These are phyloP conservation scores for Pseudomyrmex concolor DNA, from an alignment of 1,140 invertebrate species.

Conservation along the genomic window DNA sequence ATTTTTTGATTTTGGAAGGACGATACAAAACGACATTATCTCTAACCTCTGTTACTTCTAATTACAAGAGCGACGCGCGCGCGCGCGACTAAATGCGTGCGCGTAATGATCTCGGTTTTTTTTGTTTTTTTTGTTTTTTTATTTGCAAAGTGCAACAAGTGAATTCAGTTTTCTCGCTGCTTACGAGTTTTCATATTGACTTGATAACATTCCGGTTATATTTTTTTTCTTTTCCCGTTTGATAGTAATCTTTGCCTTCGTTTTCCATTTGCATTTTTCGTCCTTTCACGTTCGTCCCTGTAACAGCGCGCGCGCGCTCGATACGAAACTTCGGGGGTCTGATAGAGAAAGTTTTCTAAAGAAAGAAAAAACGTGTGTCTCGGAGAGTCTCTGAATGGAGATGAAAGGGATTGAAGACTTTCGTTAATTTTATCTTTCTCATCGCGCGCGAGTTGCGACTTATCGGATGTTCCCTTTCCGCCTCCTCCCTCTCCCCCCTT, in stretches of 20 bases:
- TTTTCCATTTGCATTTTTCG: not conserved
- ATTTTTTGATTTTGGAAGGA: not conserved
- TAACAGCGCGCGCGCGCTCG: not conserved
- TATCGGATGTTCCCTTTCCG: not conserved
- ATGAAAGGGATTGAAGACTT: constrained; percentile 38
- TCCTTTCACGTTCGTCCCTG: not conserved
- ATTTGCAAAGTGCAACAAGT: constrained; percentile 55
- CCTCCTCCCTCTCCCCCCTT: no score
- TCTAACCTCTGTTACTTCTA: not conserved
- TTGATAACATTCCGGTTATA: not conserved
- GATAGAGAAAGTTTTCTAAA: constrained; percentile 40
- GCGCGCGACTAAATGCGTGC: not conserved
- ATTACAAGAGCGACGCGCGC: not conserved
- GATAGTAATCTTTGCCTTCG: constrained; percentile 20
- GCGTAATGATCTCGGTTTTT: not conserved
- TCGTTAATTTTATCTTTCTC: constrained; percentile 44
- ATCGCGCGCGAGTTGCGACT: not conserved
- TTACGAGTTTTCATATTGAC: constrained; percentile 21
- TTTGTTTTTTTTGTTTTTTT: not conserved
- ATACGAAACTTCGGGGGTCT: constrained; percentile 9
- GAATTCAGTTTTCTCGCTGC: not conserved
- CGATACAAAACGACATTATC: constrained; percentile 8
- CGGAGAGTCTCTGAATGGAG: constrained; percentile 26
- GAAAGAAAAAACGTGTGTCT: constrained; percentile 22
- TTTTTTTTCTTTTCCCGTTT: constrained; percentile 19